phyloP scores from a whole-genome alignment of 2,113 vertebrate genomes.

The Odontophorus gujanensis region DNA sequence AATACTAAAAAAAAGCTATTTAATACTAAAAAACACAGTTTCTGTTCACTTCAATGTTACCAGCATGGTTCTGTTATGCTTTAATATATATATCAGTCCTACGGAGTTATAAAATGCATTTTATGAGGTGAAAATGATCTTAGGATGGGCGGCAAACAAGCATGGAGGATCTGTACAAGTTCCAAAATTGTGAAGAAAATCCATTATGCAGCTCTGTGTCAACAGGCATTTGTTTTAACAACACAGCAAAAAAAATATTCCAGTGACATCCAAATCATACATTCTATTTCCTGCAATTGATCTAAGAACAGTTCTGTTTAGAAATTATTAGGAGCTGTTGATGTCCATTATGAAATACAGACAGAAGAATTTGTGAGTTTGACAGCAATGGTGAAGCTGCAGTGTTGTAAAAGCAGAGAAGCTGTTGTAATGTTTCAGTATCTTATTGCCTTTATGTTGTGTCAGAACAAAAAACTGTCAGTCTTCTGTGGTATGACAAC shows the following conservation, averaged over 20 bases:
- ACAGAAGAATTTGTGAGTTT: not conserved
- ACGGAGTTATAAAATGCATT: not conserved
- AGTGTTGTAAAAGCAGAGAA: not conserved
- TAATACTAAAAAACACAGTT: not conserved
- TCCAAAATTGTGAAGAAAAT: not conserved
- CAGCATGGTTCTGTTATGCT: not conserved
- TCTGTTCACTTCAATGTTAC: not conserved
- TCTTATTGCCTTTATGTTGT: not conserved
- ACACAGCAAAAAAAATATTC: not conserved
- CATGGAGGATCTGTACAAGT: not conserved
- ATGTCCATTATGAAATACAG: not conserved
- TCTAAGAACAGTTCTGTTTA: not conserved
- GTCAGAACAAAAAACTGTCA: not conserved
- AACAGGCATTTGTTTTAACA: not conserved
- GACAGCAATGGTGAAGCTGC: not conserved
- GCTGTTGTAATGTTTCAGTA: not conserved
- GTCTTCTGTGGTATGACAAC: not conserved
- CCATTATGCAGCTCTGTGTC: not conserved
- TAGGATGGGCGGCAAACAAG: not conserved
- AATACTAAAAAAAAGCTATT: too few species aligned
- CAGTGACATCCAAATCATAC: not conserved
- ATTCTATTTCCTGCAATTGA: not conserved
- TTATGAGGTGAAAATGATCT: not conserved
- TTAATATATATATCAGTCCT: not conserved
- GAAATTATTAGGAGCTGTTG: not conserved